Evolutionary conservation across 2,888 invertebrate genomes (phyloP).

Genomic region (Geotrupes spiniger): DNA sequence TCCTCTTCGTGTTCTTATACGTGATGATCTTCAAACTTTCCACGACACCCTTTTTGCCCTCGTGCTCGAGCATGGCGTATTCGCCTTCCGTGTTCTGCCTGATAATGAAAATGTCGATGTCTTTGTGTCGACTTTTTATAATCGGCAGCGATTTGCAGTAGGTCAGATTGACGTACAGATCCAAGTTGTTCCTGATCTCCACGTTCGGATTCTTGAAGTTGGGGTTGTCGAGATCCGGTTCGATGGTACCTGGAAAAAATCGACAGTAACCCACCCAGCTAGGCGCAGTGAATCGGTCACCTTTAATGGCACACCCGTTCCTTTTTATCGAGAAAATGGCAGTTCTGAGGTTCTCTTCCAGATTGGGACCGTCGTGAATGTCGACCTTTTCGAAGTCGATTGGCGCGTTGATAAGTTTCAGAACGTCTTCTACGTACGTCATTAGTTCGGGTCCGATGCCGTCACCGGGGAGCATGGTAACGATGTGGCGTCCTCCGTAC

Average conservation of each 20-base stretch:
- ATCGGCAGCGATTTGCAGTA: constrained; percentile 55
- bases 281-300: constrained; percentile 14
- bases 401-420: constrained; percentile 37
- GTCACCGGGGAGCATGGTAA: constrained; percentile 34
- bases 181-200: constrained; percentile 53
- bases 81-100: constrained; percentile 67
- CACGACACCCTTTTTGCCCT: constrained; percentile 59
- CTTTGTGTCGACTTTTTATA: constrained; percentile 46
- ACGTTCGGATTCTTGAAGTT: constrained; percentile 50
- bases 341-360: constrained; percentile 28
- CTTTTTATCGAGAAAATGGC: constrained; percentile 39
- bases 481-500: constrained; percentile 30
- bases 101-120: constrained; percentile 58
- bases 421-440: constrained; percentile 37
- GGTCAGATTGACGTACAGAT: constrained; percentile 58
- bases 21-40: constrained; percentile 61
- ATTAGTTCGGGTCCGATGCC: constrained; percentile 43
- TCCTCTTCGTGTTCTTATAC: constrained; percentile 51
- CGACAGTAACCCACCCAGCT: neutral
- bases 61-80: constrained; percentile 62
- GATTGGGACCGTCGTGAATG: constrained; percentile 23
- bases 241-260: constrained; percentile 57
- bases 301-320: constrained; percentile 41
- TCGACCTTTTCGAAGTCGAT: constrained; percentile 42
- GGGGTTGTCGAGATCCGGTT: constrained; percentile 10